Evolutionary conservation across 1,140 invertebrate species (phyloP).

Genomic region (Archegozetes longisetosus): DNA sequence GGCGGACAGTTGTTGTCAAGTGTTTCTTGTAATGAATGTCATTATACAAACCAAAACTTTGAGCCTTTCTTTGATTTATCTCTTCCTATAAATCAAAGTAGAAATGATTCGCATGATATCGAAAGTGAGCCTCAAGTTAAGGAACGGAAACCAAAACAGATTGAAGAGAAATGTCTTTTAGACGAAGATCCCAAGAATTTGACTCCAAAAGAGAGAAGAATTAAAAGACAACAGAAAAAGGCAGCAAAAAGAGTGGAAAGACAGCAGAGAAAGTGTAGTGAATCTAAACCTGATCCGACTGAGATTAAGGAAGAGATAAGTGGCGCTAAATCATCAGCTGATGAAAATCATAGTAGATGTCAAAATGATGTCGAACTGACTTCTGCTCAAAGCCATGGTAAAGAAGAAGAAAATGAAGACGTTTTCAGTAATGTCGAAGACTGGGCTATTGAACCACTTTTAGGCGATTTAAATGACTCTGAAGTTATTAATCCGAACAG

Average conservation of each 20-base stretch:
- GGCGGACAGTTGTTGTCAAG: conserved; percentile 75
- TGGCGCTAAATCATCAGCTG: too few relatives aligned
- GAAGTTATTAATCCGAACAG: background rate
- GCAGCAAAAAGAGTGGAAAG: conserved; percentile 2
- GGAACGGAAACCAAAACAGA: background rate
- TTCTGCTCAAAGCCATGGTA: too few relatives aligned
- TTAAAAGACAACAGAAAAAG: conserved; percentile 7
- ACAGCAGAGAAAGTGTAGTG: background rate
- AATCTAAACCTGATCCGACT: background rate
- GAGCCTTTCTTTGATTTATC: conserved; percentile 91
- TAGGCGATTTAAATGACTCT: background rate
- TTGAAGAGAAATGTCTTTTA: background rate
- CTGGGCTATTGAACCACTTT: background rate
- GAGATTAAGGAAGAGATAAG: background rate
- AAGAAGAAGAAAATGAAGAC: too few relatives aligned
- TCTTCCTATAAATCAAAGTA: conserved; percentile 38
- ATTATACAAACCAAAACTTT: conserved; percentile 51
- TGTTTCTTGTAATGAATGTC: conserved; percentile 71
- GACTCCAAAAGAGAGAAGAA: conserved; percentile 1
- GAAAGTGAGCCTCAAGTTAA: background rate
- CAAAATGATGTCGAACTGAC: too few relatives aligned
- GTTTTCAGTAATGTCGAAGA: background rate
- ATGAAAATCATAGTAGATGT: background rate
- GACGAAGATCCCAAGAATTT: background rate
- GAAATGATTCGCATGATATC: background rate